These are phyloP conservation scores for Antedon mediterranea DNA, from an alignment of 53 echinoderm and acorn worm genomes.

Conservation along the genomic window DNA sequence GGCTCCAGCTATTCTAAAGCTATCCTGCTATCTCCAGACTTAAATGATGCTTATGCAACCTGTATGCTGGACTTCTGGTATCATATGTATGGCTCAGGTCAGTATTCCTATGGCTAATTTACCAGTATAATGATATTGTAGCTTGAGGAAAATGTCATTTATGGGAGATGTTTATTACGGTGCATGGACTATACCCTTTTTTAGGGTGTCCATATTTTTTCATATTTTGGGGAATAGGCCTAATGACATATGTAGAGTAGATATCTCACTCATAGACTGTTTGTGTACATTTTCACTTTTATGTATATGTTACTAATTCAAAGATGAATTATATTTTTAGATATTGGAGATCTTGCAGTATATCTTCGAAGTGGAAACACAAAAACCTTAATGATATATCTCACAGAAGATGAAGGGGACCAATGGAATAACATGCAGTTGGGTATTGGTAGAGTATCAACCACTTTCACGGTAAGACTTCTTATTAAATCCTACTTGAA, in stretches of 20 bases:
- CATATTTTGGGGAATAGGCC: too few relatives aligned
- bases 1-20: constrained; percentile 65
- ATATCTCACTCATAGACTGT: too few relatives aligned
- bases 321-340: constrained; percentile 28
- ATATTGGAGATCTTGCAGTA: constrained; percentile 56
- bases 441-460: constrained; percentile 40
- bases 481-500: not conserved
- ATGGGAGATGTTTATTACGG: too few relatives aligned
- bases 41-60: constrained; percentile 40
- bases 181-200: too few relatives aligned
- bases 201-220: too few relatives aligned
- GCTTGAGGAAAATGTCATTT: too few relatives aligned
- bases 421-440: constrained; percentile 44
- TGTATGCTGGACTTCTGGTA: constrained; percentile 75
- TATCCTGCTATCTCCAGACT: constrained; percentile 25
- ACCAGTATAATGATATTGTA: too few relatives aligned
- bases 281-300: too few relatives aligned
- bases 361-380: constrained; percentile 26
- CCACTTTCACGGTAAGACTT: constrained; percentile 48
- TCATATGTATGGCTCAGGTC: constrained; percentile 72
- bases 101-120: not conserved
- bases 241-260: too few relatives aligned
- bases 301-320: too few relatives aligned
- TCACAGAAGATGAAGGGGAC: constrained; percentile 46
- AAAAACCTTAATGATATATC: constrained; percentile 38